Evolutionary conservation across 2,888 invertebrate genomes (phyloP).

Genomic region (Epiblema foenella): DNA sequence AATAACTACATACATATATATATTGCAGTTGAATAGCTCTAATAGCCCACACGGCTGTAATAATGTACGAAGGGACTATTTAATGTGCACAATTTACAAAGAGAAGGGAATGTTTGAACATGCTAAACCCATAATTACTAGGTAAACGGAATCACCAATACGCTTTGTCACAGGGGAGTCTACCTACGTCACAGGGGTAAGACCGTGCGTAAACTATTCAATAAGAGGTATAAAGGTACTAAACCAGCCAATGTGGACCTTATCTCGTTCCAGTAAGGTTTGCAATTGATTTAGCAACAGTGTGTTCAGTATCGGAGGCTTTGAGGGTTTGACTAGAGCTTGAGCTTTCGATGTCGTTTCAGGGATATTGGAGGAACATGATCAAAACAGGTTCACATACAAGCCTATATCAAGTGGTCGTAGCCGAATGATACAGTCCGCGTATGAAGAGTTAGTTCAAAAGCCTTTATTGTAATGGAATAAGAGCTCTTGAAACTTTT

Average conservation of each 20-base stretch:
- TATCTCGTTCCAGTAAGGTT: background rate
- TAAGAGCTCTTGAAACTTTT: too few relatives aligned
- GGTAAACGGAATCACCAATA: constrained; percentile 14
- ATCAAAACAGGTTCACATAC: background rate
- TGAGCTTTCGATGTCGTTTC: background rate
- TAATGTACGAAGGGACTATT: background rate
- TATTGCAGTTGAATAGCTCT: too few relatives aligned
- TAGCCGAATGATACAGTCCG: background rate
- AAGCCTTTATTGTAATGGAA: too few relatives aligned
- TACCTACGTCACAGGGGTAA: constrained; percentile 16
- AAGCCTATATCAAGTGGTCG: background rate
- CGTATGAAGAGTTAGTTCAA: too few relatives aligned
- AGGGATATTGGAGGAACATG: constrained; percentile 1
- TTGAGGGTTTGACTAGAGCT: constrained; percentile 18
- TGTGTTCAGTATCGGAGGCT: background rate
- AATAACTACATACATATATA: too few relatives aligned
- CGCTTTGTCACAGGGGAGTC: background rate
- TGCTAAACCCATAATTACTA: constrained; percentile 15
- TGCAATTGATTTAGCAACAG: background rate
- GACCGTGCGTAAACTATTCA: constrained; percentile 19
- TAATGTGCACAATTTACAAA: background rate
- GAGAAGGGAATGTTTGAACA: background rate
- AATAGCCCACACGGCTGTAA: background rate
- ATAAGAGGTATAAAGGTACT: background rate
- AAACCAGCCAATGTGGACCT: background rate